Conservation (phyloP, 2,888 invertebrate genomes). For the Rotaria socialis region DNA sequence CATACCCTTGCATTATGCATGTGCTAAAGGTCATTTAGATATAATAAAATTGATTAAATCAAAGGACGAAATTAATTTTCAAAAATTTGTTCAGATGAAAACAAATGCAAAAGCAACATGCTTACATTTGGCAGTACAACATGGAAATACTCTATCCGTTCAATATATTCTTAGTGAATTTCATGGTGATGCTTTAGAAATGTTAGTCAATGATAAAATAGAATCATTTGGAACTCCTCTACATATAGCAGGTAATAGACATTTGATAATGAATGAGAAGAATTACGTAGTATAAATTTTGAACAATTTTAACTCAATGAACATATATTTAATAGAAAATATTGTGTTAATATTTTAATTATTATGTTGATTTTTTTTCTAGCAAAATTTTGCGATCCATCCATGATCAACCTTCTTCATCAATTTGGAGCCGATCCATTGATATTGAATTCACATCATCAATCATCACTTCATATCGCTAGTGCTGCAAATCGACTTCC, state of each 20-base stretch:
- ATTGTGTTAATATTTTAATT: background rate
- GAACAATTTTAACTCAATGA: too few species aligned
- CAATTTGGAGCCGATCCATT: background rate
- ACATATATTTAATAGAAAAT: too few species aligned
- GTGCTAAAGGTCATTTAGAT: slow-evolving; percentile 11
- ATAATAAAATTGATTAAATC: slow-evolving; percentile 8
- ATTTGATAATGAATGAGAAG: background rate
- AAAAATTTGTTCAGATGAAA: background rate
- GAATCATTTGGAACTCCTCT: slow-evolving; percentile 17
- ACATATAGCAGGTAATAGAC: background rate
- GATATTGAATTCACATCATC: background rate
- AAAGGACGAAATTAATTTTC: background rate
- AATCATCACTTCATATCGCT: background rate
- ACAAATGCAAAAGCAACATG: background rate
- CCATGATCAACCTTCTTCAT: background rate
- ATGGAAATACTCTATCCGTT: background rate
- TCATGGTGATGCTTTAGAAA: background rate
- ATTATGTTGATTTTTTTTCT: background rate
- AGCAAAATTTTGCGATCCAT: slow-evolving; percentile 9
- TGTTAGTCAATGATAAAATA: background rate
- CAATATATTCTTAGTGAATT: background rate
- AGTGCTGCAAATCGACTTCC: background rate
- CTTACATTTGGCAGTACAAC: slow-evolving; percentile 6
- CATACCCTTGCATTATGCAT: slow-evolving; percentile 3
- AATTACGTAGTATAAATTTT: too few species aligned